phyloP scores from a whole-genome alignment of 1,140 invertebrate species.

The Dendrolimus kikuchii region DNA sequence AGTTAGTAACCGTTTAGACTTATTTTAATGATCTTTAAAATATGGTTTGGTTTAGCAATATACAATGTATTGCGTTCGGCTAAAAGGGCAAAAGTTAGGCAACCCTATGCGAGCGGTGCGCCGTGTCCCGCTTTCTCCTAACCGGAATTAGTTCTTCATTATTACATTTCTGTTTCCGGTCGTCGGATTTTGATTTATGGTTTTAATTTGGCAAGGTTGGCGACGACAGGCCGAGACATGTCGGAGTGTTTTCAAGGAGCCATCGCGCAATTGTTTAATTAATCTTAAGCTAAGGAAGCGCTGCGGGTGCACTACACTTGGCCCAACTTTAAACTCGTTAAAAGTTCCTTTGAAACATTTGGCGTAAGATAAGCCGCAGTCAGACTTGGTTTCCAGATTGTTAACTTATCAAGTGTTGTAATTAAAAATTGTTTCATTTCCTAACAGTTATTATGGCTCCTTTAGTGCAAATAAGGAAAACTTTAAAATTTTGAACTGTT shows the following conservation, averaged over 20 bases:
- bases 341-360: slow-evolving; percentile 71
- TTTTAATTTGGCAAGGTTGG: slow-evolving; percentile 69
- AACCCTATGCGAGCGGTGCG: slow-evolving; percentile 1
- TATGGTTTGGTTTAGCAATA: too few species aligned
- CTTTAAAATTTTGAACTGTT: too few species aligned
- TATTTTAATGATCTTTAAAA: too few species aligned
- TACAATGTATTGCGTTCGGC: too few species aligned
- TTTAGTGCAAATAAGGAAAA: too few species aligned
- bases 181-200: slow-evolving; percentile 68
- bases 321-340: slow-evolving; percentile 70
- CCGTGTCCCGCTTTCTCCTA: slow-evolving; percentile 22
- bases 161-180: slow-evolving; percentile 67
- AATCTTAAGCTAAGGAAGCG: slow-evolving; percentile 63
- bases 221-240: slow-evolving; percentile 68
- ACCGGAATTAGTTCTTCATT: slow-evolving; percentile 55
- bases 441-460: too few species aligned
- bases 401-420: slow-evolving; percentile 69
- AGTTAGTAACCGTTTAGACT: too few species aligned
- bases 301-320: slow-evolving; percentile 64
- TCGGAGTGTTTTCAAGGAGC: slow-evolving; percentile 69
- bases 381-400: slow-evolving; percentile 61
- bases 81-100: too few species aligned
- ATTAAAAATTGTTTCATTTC: slow-evolving; percentile 46
- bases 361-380: slow-evolving; percentile 68
- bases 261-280: slow-evolving; percentile 71